Conservation (phyloP, 2,113 vertebrate species). For the Edolisoma coerulescens region DNA sequence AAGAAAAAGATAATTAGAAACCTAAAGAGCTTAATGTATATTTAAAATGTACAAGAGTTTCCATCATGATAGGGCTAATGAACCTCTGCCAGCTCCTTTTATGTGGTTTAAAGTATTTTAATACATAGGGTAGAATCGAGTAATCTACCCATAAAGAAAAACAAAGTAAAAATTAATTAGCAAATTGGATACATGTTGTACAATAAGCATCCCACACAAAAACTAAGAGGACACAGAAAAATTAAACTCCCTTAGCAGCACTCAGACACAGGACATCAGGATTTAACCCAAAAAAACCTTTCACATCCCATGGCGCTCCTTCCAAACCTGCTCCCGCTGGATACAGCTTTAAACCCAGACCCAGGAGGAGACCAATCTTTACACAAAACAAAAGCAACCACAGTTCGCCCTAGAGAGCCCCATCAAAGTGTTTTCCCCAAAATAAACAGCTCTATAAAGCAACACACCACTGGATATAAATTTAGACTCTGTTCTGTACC, state of each 20-base stretch:
- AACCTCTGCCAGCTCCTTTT: not conserved
- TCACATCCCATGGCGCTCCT: not conserved
- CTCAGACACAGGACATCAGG: rapidly evolving
- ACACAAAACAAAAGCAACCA: constrained; percentile 47
- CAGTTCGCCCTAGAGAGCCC: not conserved
- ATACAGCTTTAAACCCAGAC: not conserved
- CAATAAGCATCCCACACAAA: not conserved
- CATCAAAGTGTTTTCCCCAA: constrained; percentile 35
- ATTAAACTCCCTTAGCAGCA: not conserved
- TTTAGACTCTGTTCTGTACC: not conserved
- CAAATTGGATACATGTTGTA: constrained; percentile 1
- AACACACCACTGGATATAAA: not conserved
- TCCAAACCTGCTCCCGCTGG: not conserved
- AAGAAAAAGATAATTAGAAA: constrained; percentile 12
- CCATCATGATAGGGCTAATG: not conserved
- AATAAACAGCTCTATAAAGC: constrained; percentile 22
- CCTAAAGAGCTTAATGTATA: not conserved
- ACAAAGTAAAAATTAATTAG: constrained; percentile 19
- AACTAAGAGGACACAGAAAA: not conserved
- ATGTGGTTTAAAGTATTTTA: constrained; percentile 33
- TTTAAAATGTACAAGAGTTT: not conserved
- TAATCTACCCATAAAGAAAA: not conserved
- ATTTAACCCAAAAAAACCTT: not conserved
- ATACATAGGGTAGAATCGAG: not conserved
- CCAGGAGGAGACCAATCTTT: not conserved